phyloP scores from a whole-genome alignment of 2,888 invertebrate species.

The Pollenia labialis region DNA sequence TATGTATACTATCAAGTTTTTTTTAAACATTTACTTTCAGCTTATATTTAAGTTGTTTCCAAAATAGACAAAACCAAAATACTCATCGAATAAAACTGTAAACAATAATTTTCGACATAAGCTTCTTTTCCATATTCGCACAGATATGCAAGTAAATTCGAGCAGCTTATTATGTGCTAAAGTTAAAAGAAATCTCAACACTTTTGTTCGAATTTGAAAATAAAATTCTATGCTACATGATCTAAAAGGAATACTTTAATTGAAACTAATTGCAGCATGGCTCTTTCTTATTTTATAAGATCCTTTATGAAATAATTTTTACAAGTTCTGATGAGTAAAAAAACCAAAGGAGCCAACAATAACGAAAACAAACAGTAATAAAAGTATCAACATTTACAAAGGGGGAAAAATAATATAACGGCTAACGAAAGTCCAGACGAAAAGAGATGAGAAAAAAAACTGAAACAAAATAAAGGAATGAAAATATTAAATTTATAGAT shows the following conservation, averaged over 20 bases:
- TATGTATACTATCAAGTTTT: no score
- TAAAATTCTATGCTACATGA: constrained; percentile 29
- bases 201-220: constrained; percentile 26
- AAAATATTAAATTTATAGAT: constrained; percentile 53
- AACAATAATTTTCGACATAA: no score
- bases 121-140: no score
- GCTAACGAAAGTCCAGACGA: constrained; percentile 12
- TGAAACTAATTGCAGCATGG: constrained; percentile 63
- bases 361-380: constrained; percentile 18
- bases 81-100: no score
- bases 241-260: constrained; percentile 60
- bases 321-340: constrained; percentile 61
- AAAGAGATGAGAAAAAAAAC: neutral
- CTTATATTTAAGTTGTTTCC: no score
- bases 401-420: constrained; percentile 17
- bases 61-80: no score
- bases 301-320: constrained; percentile 55
- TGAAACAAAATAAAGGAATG: constrained; percentile 20
- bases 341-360: neutral
- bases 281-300: constrained; percentile 52
- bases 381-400: neutral
- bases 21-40: no score
- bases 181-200: constrained; percentile 17
- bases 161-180: no score
- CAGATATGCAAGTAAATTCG: neutral